Evolutionary conservation across 2,888 invertebrate genomes (phyloP).

Genomic region (Agriotes lineatus): DNA sequence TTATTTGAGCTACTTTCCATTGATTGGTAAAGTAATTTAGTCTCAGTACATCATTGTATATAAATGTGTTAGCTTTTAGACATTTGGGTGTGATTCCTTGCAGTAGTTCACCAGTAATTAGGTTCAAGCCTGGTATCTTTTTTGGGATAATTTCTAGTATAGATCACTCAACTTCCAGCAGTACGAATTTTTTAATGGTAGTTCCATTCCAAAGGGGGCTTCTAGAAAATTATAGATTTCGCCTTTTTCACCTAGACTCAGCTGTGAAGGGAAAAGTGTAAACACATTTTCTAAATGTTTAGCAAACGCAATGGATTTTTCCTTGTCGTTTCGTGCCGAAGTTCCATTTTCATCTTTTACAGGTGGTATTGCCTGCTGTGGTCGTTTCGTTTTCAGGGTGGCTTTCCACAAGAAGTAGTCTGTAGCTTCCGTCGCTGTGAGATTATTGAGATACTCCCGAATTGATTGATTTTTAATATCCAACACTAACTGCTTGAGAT

Average conservation of each 20-base stretch:
- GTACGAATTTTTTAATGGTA: no score
- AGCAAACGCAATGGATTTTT: no score
- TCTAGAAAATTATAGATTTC: no score
- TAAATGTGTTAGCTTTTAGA: background rate
- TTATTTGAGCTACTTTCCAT: background rate
- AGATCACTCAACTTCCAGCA: conserved; percentile 2
- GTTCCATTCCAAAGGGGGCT: no score
- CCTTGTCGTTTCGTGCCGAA: background rate
- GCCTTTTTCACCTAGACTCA: no score
- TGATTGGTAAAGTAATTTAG: conserved; percentile 2
- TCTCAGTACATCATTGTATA: background rate
- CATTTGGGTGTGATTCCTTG: background rate
- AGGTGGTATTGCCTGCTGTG: no score
- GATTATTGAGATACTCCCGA: no score
- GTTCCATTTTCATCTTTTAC: background rate
- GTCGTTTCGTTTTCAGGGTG: background rate
- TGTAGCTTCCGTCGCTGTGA: no score
- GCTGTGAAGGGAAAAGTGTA: no score
- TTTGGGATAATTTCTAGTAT: conserved; percentile 13
- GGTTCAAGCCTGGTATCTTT: background rate
- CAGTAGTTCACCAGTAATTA: background rate
- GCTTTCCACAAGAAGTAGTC: background rate
- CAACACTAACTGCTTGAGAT: no score
- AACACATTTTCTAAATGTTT: no score
- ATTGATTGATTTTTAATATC: no score